These are phyloP conservation scores for Tiphia femorata DNA, from an alignment of 2,888 invertebrate species.

Conservation along the genomic window DNA sequence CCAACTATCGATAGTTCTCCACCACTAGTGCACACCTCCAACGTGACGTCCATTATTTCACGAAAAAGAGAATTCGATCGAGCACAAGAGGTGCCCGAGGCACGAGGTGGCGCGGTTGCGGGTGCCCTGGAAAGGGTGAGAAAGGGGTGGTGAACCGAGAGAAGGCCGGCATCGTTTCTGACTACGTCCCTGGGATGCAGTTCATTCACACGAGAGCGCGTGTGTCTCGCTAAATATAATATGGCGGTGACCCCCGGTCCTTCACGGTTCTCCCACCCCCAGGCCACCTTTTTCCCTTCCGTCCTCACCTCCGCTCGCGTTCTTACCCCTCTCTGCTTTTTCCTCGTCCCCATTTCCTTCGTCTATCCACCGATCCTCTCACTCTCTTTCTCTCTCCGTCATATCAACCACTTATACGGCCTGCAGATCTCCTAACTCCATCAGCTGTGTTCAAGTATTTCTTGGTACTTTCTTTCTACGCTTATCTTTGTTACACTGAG, in stretches of 20 bases:
- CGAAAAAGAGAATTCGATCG: too few relatives aligned
- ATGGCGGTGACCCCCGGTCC: conserved; percentile 59
- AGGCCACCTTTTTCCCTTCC: conserved; percentile 13
- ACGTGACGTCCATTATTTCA: too few relatives aligned
- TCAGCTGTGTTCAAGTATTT: too few relatives aligned
- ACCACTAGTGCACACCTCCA: too few relatives aligned
- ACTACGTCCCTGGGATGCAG: conserved; percentile 56
- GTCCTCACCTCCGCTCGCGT: conserved; percentile 13
- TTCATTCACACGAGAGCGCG: conserved; percentile 67
- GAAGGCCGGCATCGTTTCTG: too few relatives aligned
- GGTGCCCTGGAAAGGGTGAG: too few relatives aligned
- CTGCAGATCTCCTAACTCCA: too few relatives aligned
- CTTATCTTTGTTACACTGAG: too few relatives aligned
- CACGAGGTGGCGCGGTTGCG: too few relatives aligned
- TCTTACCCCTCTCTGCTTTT: background rate
- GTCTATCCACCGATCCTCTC: conserved; percentile 8
- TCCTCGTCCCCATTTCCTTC: conserved; percentile 24
- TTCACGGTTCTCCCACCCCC: conserved; percentile 33
- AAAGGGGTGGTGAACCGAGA: conserved; percentile 17
- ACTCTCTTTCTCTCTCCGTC: conserved; percentile 20
- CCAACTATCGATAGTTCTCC: too few relatives aligned
- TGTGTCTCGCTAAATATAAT: conserved; percentile 63
- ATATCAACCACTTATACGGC: background rate
- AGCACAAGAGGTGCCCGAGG: too few relatives aligned
- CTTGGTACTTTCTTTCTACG: too few relatives aligned